A percentile compares a stretch with the other conserved stretches of the same genome.
Conservation (phyloP, 1,140 invertebrate genomes). For the Drosophila kurseongensis region DNA sequence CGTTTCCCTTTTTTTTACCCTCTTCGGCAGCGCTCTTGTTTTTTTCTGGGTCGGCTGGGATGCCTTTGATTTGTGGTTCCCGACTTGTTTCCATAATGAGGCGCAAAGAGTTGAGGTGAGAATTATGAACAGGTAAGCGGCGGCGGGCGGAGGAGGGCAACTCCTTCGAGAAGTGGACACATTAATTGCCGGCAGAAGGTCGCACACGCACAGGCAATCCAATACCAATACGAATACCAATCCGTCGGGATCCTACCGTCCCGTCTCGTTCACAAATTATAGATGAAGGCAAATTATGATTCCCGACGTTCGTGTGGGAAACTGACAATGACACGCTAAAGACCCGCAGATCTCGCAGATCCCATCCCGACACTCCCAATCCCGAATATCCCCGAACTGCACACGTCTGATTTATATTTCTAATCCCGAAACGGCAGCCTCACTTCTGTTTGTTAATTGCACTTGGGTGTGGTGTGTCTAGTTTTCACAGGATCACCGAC, state of each 20-base stretch:
- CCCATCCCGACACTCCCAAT: slow-evolving; percentile 7
- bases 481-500: slow-evolving; percentile 74
- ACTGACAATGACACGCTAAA: slow-evolving; percentile 58
- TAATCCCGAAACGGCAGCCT: slow-evolving; percentile 73
- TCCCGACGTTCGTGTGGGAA: slow-evolving; percentile 46
- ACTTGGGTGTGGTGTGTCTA: slow-evolving; percentile 53
- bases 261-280: slow-evolving; percentile 34
- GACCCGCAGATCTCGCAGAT: slow-evolving; percentile 38
- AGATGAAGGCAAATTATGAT: slow-evolving; percentile 54
- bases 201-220: slow-evolving; percentile 36
- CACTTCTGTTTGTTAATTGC: slow-evolving; percentile 81
- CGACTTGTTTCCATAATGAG: slow-evolving; percentile 67
- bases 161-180: slow-evolving; percentile 44
- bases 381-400: slow-evolving; percentile 1
- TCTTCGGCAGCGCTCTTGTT: not conserved
- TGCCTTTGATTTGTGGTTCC: slow-evolving; percentile 66
- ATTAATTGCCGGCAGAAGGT: slow-evolving; percentile 70
- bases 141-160: not conserved
- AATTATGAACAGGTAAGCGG: slow-evolving; percentile 39
- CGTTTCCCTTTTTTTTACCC: not conserved
- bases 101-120: slow-evolving; percentile 39
- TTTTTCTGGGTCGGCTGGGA: slow-evolving; percentile 45
- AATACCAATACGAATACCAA: not conserved
- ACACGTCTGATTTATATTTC: slow-evolving; percentile 56
- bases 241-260: too few relatives aligned